Conservation (phyloP, 2,797 vertebrate genomes). For the Mormyrus proboscirostris region DNA sequence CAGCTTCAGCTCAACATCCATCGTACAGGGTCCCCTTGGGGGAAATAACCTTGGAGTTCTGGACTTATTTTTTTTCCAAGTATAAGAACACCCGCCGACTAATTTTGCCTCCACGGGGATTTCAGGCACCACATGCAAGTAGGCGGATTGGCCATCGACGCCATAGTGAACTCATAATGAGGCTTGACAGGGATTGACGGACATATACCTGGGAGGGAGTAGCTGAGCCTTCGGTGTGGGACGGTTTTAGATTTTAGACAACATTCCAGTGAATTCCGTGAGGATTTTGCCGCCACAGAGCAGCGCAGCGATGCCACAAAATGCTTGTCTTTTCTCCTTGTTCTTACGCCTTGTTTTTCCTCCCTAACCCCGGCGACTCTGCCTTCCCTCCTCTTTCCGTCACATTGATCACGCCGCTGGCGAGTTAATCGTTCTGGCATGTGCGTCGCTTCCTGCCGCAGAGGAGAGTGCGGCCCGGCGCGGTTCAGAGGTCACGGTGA, state of each 20-base stretch:
- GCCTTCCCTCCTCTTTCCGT: conserved; percentile 56
- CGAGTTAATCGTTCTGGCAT: conserved; percentile 66
- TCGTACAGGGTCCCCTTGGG: conserved; percentile 28
- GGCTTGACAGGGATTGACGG: conserved; percentile 63
- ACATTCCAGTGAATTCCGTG: conserved; percentile 55
- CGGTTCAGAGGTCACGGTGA: conserved; percentile 55
- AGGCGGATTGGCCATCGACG: conserved; percentile 45
- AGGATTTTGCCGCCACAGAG: conserved; percentile 51
- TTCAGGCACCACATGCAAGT: conserved; percentile 35
- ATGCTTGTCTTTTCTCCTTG: conserved; percentile 44
- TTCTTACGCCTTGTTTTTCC: conserved; percentile 49
- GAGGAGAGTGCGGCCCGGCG: conserved; percentile 56
- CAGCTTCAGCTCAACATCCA: not conserved
- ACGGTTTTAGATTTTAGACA: conserved; percentile 40
- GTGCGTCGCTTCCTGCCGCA: conserved; percentile 61
- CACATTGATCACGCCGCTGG: conserved; percentile 62
- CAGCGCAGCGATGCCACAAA: conserved; percentile 53
- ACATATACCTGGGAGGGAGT: conserved; percentile 38
- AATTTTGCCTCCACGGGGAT: conserved; percentile 58
- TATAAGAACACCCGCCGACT: conserved; percentile 55
- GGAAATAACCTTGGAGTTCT: conserved; percentile 40
- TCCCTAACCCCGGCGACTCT: conserved; percentile 58
- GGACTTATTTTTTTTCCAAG: conserved; percentile 48
- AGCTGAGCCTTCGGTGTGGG: conserved; percentile 30
- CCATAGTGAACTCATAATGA: conserved; percentile 56